These are phyloP conservation scores for Acanthurus lineatus DNA, from an alignment of 2,797 vertebrate species.

Conservation along the genomic window DNA sequence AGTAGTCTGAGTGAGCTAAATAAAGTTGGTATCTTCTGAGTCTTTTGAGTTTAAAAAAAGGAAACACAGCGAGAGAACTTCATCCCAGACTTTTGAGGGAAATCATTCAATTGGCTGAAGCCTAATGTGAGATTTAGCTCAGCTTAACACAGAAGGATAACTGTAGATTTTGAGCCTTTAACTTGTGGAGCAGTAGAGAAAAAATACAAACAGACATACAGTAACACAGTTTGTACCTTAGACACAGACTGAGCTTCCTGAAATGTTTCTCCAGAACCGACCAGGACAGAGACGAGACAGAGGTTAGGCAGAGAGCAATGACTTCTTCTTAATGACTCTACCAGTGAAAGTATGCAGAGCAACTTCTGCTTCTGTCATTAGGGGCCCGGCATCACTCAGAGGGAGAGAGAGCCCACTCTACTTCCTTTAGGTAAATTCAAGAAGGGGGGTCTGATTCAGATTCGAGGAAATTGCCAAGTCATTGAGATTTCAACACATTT, in stretches of 20 bases:
- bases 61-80: background rate
- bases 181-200: no score
- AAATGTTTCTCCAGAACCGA: conserved; percentile 36
- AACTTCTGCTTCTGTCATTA: conserved; percentile 85
- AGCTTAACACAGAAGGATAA: no score
- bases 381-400: conserved; percentile 70
- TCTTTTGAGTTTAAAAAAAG: background rate
- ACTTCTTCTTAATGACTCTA: conserved; percentile 76
- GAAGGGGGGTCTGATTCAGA: conserved; percentile 1
- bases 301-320: conserved; percentile 48
- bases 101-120: background rate
- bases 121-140: background rate
- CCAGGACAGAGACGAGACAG: conserved; percentile 55
- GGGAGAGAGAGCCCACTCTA: conserved; percentile 49
- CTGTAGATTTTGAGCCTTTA: background rate
- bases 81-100: background rate
- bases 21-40: background rate
- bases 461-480: conserved; percentile 46
- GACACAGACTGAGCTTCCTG: background rate
- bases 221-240: background rate
- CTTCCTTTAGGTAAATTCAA: conserved; percentile 53
- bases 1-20: background rate
- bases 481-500: conserved; percentile 41
- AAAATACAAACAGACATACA: background rate
- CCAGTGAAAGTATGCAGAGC: conserved; percentile 82